A percentile compares a stretch with the other conserved stretches of the same genome.
phyloP scores from a whole-genome alignment of 2,113 vertebrate genomes.

The Prunella himalayana region DNA sequence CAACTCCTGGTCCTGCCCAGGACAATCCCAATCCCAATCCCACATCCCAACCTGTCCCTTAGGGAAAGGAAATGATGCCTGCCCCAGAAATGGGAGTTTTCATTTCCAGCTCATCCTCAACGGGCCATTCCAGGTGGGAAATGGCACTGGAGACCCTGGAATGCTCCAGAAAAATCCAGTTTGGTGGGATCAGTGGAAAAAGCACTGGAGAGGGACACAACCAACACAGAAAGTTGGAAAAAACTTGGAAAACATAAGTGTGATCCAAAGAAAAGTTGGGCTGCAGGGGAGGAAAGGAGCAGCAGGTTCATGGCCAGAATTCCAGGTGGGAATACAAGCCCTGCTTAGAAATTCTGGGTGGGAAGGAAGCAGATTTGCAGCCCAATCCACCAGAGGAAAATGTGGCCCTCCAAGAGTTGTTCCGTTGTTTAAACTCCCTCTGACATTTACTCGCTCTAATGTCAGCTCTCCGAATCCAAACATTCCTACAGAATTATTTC shows the following conservation, averaged over 20 bases:
- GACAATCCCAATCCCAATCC: not conserved
- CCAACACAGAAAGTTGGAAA: not conserved
- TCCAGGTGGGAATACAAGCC: not conserved
- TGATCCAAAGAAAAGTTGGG: not conserved
- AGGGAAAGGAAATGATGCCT: accelerated
- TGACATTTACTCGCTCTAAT: constrained; percentile 54
- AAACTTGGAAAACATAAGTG: not conserved
- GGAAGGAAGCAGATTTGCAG: not conserved
- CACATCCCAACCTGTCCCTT: not conserved
- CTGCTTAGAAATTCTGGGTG: not conserved
- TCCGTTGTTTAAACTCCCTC: constrained; percentile 16
- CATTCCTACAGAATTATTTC: not conserved
- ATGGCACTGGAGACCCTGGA: not conserved
- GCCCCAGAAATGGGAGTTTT: not conserved
- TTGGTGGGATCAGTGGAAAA: not conserved
- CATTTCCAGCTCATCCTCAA: not conserved
- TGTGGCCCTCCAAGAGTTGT: not conserved
- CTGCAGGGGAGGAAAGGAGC: not conserved
- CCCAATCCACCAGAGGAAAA: not conserved
- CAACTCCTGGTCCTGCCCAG: not conserved
- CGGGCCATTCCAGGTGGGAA: not conserved
- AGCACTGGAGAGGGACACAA: not conserved
- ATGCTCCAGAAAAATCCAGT: not conserved
- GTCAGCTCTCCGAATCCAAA: constrained; percentile 34
- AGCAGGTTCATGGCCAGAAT: accelerated